Evolutionary conservation across 1,140 invertebrate species (phyloP), one percentile per base, ranked within the genome.

Genomic region (Parasteatoda tepidariorum): DNA sequence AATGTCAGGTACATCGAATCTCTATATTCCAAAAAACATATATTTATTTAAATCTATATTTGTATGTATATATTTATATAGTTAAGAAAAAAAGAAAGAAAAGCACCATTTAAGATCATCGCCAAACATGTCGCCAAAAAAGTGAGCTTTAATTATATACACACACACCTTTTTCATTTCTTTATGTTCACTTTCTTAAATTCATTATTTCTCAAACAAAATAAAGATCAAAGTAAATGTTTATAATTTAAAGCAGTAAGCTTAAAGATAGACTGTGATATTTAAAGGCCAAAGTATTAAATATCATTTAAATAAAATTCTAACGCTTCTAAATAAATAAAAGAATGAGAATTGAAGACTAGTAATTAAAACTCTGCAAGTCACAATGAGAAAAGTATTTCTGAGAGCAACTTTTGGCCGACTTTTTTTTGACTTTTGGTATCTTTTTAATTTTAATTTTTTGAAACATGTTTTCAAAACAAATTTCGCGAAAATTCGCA

Each of bases 51-150:
- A 76, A 64, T 66, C 61, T 76, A 76, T 64, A 76, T 66, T 76
- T 74, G 55, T 74, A 62, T 74, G 38, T 74, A 61, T 38, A 24
- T 74, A 38, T 74, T 74, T 61, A 74, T 74, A 74, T 55, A 48
- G 28, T 48, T 48, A 71, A 28, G 66, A 64, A 64, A 48, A 33
- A 76, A 76, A 76, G 54, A 41, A 18, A 48, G 18, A 66, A 76
- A 76, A 76, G 74, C 74, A 76, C 74, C 74, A 76, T 76, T 76
- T 76, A 76, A 76, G 59, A 76, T 59, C 34, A 74, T 75, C 61
- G 59, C 57, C n/a, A n/a, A 76, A 66, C 34, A 76, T 33, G 61
- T 61, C 54, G 61, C 64, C 59, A 54, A 18, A 7, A 48, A 76
- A 33, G 41, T 76, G 33, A 66, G 61, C 66, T 64, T 66, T 41